phyloP scores from a whole-genome alignment of 1,140 invertebrate genomes.

The Drosophila azteca region DNA sequence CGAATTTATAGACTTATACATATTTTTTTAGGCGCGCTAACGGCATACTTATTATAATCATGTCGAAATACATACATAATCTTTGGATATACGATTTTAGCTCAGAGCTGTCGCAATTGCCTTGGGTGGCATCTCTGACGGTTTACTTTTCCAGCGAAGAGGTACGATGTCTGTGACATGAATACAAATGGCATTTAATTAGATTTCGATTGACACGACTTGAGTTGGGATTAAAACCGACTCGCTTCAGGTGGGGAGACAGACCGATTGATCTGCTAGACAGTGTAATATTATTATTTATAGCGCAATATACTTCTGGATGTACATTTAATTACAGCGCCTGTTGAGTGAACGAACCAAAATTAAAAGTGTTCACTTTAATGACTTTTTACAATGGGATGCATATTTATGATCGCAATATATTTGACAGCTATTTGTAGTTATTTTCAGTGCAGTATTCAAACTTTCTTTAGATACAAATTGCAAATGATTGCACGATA shows the following conservation, averaged over 20 bases:
- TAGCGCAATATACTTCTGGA: too few species aligned
- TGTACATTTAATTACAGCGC: too few species aligned
- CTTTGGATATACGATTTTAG: conserved; percentile 13
- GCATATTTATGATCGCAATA: too few species aligned
- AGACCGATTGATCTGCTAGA: too few species aligned
- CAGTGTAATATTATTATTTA: too few species aligned
- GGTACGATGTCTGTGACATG: background rate
- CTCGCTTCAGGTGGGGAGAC: too few species aligned
- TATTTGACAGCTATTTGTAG: background rate
- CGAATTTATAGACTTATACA: conserved; percentile 27
- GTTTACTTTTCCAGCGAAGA: conserved; percentile 4
- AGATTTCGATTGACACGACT: too few species aligned
- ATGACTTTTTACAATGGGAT: too few species aligned
- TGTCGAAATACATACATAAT: background rate
- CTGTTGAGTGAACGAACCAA: too few species aligned
- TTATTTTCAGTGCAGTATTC: background rate
- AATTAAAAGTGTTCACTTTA: too few species aligned
- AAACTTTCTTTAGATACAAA: background rate
- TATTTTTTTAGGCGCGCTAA: conserved; percentile 16
- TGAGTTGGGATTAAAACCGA: too few species aligned
- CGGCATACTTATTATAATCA: conserved; percentile 35
- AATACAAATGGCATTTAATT: conserved; percentile 2
- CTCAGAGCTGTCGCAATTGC: conserved; percentile 25
- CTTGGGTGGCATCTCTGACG: conserved; percentile 25
- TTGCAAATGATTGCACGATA: too few species aligned